Conservation (phyloP, 1,140 invertebrate genomes). For the Trachymyrmex cornetzi region DNA sequence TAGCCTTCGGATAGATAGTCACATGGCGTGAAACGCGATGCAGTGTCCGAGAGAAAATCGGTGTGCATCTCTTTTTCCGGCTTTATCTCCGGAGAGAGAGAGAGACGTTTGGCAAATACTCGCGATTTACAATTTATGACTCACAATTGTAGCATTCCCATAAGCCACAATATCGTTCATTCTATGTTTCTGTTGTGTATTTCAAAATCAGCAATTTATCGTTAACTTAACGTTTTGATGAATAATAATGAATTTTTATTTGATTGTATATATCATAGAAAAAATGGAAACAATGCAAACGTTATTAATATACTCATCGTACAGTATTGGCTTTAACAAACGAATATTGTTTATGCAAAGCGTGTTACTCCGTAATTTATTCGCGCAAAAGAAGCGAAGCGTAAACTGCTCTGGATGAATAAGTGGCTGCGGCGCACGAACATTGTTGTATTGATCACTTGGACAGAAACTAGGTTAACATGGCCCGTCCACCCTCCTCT, state of each 20-base stretch:
- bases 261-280: background rate
- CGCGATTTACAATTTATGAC: background rate
- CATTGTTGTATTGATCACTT: constrained; percentile 79
- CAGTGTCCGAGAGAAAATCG: background rate
- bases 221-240: constrained; percentile 3
- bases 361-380: constrained; percentile 57
- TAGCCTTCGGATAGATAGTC: constrained; percentile 13
- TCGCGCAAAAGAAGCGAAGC: constrained; percentile 46
- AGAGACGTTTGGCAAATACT: background rate
- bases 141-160: background rate
- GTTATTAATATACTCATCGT: background rate
- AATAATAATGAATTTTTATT: background rate
- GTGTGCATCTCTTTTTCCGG: background rate
- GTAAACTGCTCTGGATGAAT: constrained; percentile 74
- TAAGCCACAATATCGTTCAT: background rate
- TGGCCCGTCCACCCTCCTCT: constrained; percentile 69
- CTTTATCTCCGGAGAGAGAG: background rate
- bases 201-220: background rate
- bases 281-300: background rate
- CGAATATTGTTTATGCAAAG: constrained; percentile 2
- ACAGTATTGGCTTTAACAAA: background rate
- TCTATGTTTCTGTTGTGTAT: background rate
- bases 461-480: constrained; percentile 81
- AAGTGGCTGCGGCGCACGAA: constrained; percentile 77
- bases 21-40: constrained; percentile 14